phyloP scores from a whole-genome alignment of 23 tunicate species.

The Trididemnum clinides region DNA sequence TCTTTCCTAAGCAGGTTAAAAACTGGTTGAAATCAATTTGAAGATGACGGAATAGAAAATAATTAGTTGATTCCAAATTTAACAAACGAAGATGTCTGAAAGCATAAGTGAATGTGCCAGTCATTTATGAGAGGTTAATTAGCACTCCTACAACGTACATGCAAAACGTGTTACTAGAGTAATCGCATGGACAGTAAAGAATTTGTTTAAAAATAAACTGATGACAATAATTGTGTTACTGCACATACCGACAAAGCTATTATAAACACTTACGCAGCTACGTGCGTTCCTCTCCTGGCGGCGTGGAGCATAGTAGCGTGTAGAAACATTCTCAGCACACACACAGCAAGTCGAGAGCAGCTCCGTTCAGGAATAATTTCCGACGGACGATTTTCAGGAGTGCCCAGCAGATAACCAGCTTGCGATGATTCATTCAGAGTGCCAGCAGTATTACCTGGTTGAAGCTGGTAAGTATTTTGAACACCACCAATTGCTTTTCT shows the following conservation, averaged over 20 bases:
- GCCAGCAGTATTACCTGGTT: slow-evolving; percentile 55
- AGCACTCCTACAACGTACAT: too few species aligned
- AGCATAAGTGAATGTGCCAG: too few species aligned
- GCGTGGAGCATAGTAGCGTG: slow-evolving; percentile 25
- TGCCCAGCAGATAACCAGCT: slow-evolving; percentile 57
- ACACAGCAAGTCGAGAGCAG: slow-evolving; percentile 20
- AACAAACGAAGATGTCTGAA: background rate
- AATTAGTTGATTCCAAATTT: background rate
- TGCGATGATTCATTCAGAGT: slow-evolving; percentile 36
- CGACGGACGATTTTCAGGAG: background rate
- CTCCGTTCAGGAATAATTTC: slow-evolving; percentile 35
- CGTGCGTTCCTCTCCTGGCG: background rate
- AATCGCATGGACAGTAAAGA: too few species aligned
- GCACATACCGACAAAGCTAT: too few species aligned
- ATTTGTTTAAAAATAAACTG: too few species aligned
- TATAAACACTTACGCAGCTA: too few species aligned
- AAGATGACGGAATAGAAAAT: slow-evolving; percentile 23
- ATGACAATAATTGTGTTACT: too few species aligned
- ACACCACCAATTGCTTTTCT: slow-evolving; percentile 39
- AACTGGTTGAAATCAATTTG: slow-evolving; percentile 32
- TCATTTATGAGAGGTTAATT: too few species aligned
- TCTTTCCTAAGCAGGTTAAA: slow-evolving; percentile 20
- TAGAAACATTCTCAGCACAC: slow-evolving; percentile 35
- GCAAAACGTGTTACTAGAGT: too few species aligned
- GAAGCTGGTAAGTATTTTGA: background rate